Conservation (phyloP, 2,113 vertebrate species). For the Grammomys dolichurus region DNA sequence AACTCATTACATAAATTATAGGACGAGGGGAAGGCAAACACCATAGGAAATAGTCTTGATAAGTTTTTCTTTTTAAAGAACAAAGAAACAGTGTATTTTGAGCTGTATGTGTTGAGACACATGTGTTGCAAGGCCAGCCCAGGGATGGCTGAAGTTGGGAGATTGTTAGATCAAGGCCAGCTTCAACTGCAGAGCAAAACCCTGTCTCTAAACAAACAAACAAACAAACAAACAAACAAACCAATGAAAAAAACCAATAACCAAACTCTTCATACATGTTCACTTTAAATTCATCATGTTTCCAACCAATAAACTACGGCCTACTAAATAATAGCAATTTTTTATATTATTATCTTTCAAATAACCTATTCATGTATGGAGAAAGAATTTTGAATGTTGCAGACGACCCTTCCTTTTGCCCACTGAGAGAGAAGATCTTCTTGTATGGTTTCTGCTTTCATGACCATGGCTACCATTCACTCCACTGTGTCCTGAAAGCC, state of each 20-base stretch:
- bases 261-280: background rate
- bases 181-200: background rate
- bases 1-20: background rate
- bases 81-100: background rate
- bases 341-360: background rate
- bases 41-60: background rate
- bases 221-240: background rate
- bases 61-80: background rate
- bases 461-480: background rate
- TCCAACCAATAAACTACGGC: background rate
- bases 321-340: background rate
- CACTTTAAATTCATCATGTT: constrained; percentile 23
- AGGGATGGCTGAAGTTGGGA: background rate
- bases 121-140: background rate
- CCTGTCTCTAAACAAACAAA: background rate
- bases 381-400: background rate
- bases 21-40: background rate
- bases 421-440: background rate
- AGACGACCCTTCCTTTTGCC: background rate
- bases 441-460: background rate
- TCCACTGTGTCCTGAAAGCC: background rate
- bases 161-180: background rate
- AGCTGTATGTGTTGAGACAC: background rate
- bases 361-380: background rate
- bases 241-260: background rate